These are phyloP conservation scores for Heterodera carotae DNA, from an alignment of 1,140 invertebrate genomes.

Conservation along the genomic window DNA sequence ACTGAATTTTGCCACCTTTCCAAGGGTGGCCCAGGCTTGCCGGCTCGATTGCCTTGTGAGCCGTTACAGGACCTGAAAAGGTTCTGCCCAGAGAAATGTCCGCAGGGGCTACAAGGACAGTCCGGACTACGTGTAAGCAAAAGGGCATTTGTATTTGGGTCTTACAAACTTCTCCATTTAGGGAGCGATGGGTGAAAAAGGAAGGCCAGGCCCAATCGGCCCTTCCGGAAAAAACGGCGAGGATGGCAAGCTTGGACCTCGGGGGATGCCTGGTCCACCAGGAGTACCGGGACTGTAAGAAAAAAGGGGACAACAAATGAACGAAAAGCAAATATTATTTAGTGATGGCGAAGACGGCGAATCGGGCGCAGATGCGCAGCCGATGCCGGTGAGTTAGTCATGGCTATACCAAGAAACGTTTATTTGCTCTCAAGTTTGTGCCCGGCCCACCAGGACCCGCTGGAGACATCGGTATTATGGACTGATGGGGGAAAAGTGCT, in stretches of 20 bases:
- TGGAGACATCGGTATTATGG: conserved; percentile 29
- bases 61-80: conserved; percentile 56
- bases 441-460: conserved; percentile 37
- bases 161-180: conserved; percentile 14
- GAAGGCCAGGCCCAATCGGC: conserved; percentile 44
- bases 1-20: not conserved
- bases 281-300: conserved; percentile 47
- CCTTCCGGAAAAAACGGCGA: conserved; percentile 43
- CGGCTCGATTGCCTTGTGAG: conserved; percentile 55
- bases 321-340: conserved; percentile 10
- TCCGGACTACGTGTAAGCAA: conserved; percentile 40
- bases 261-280: conserved; percentile 38
- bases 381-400: conserved; percentile 17
- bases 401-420: not conserved
- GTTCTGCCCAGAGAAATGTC: conserved; percentile 53
- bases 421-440: conserved; percentile 20
- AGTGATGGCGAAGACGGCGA: conserved; percentile 49
- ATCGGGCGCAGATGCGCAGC: conserved; percentile 37
- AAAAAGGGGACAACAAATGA: not conserved
- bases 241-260: conserved; percentile 31
- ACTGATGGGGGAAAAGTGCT: too few species aligned
- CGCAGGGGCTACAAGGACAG: conserved; percentile 41
- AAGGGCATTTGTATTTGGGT: conserved; percentile 19
- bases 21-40: conserved; percentile 54
- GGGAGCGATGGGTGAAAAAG: conserved; percentile 44